Percentiles rank a stretch among this genome's conserved stretches.
phyloP scores from a whole-genome alignment of 2,888 invertebrate species.

The Melolontha melolontha region DNA sequence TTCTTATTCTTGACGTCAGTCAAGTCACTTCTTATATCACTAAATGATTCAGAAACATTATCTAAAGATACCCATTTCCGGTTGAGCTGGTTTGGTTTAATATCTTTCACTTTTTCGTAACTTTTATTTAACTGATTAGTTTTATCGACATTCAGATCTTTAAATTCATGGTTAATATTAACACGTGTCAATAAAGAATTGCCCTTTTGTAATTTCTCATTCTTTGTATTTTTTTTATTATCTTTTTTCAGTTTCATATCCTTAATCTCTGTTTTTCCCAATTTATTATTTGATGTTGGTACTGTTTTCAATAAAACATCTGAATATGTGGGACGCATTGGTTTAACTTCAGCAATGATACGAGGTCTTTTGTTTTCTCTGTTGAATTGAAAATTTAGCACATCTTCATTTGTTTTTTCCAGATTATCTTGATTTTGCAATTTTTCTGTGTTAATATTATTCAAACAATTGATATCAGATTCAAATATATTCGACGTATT shows the following conservation, averaged over 20 bases:
- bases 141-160: constrained; percentile 57
- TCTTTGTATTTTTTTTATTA: constrained; percentile 64
- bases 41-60: constrained; percentile 64
- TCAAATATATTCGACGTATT: constrained; percentile 64
- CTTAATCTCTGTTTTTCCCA: constrained; percentile 60
- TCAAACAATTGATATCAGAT: constrained; percentile 55
- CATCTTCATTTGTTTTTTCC: constrained; percentile 54
- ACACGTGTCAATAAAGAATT: constrained; percentile 65
- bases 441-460: constrained; percentile 37
- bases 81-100: constrained; percentile 63
- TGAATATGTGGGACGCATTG: constrained; percentile 88
- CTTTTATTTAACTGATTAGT: constrained; percentile 44
- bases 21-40: constrained; percentile 63
- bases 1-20: constrained; percentile 58
- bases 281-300: constrained; percentile 62
- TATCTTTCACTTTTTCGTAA: constrained; percentile 57
- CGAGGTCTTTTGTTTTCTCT: constrained; percentile 72
- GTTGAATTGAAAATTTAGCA: constrained; percentile 65
- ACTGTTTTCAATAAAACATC: constrained; percentile 82
- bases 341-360: constrained; percentile 87
- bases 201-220: constrained; percentile 61
- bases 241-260: constrained; percentile 63
- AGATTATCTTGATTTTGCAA: constrained; percentile 36
- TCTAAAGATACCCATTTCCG: constrained; percentile 75
- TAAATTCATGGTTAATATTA: constrained; percentile 69